phyloP scores from a whole-genome alignment of 2,113 vertebrate species.

The Cercopithecus mona region DNA sequence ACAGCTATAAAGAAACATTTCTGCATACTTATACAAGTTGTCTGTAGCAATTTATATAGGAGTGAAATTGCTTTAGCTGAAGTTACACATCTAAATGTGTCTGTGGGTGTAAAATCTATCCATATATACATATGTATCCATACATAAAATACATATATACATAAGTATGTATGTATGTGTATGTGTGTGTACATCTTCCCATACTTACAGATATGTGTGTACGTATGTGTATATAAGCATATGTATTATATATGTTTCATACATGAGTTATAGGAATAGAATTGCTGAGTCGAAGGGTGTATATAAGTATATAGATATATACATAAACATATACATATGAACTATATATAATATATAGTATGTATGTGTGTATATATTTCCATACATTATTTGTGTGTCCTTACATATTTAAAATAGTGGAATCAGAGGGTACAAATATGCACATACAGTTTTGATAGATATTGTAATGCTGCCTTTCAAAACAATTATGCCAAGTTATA shows the following conservation, averaged over 20 bases:
- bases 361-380: not conserved
- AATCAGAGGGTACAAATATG: not conserved
- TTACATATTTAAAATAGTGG: not conserved
- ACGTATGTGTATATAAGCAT: too few species aligned
- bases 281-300: not conserved
- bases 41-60: not conserved
- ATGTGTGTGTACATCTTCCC: not conserved
- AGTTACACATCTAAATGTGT: not conserved
- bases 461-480: not conserved
- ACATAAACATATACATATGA: not conserved
- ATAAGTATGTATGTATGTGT: not conserved
- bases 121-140: not conserved
- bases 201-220: too few species aligned
- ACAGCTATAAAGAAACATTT: not conserved
- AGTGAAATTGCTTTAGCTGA: not conserved
- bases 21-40: not conserved
- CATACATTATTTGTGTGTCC: not conserved
- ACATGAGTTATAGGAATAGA: not conserved
- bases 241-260: not conserved
- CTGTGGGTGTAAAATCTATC: slow-evolving; percentile 1
- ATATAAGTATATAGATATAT: not conserved
- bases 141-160: not conserved
- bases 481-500: not conserved
- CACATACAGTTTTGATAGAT: not conserved
- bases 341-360: not conserved